Percentiles rank a stretch among this genome's conserved stretches.
Conservation (phyloP, 1,140 invertebrate genomes). For the Euura saliciscinereae region DNA sequence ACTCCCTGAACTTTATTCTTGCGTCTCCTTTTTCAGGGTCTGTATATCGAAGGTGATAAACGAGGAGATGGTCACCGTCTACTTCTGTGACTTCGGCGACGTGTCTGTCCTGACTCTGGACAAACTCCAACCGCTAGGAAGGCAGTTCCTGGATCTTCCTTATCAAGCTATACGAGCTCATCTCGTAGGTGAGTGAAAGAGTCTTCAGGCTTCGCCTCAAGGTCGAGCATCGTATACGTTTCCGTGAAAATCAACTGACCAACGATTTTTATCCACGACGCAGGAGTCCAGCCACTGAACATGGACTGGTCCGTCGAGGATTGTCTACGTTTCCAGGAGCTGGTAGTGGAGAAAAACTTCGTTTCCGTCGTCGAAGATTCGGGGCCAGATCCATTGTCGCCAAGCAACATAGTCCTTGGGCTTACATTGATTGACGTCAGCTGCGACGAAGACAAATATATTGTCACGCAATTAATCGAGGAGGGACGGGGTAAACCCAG, state of each 20-base stretch:
- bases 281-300: conserved; percentile 63
- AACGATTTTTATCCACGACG: conserved; percentile 15
- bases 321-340: conserved; percentile 63
- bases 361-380: conserved; percentile 61
- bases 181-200: conserved; percentile 55
- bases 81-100: conserved; percentile 65
- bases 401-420: conserved; percentile 57
- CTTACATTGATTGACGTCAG: conserved; percentile 64
- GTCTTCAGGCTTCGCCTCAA: too few species aligned
- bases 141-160: conserved; percentile 58
- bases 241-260: too few species aligned
- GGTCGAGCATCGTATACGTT: too few species aligned
- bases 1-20: too few species aligned
- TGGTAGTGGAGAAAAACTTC: conserved; percentile 63
- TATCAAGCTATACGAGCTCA: conserved; percentile 66
- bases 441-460: conserved; percentile 43
- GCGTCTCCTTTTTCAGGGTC: conserved; percentile 42
- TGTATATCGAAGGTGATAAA: conserved; percentile 54
- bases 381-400: conserved; percentile 56
- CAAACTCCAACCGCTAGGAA: conserved; percentile 55
- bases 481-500: too few species aligned
- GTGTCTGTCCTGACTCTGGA: conserved; percentile 49
- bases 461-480: too few species aligned
- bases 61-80: conserved; percentile 56
- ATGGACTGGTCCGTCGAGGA: conserved; percentile 66